These are phyloP conservation scores for Acleris holmiana DNA, from an alignment of 2,888 invertebrate genomes.

Conservation along the genomic window DNA sequence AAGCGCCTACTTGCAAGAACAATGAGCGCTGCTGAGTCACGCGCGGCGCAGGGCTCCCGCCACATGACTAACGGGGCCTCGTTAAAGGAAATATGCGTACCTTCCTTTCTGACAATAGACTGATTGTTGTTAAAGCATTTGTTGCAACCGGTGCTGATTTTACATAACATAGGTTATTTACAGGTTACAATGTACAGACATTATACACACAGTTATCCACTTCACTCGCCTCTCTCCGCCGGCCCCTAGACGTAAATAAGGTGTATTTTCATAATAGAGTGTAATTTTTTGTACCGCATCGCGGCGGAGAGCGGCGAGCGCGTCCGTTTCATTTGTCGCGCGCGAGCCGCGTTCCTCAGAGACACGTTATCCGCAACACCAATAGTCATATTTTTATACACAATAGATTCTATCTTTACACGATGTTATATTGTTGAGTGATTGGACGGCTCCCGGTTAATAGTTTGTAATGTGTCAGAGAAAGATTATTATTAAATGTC, in stretches of 20 bases:
- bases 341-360: conserved; percentile 54
- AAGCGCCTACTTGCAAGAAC: conserved; percentile 28
- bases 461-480: conserved; percentile 76
- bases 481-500: conserved; percentile 58
- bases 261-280: conserved; percentile 78
- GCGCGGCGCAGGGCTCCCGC: conserved; percentile 45
- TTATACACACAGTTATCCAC: conserved; percentile 77
- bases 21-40: conserved; percentile 37
- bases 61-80: conserved; percentile 63
- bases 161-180: conserved; percentile 81
- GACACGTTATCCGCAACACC: conserved; percentile 58
- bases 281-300: conserved; percentile 70
- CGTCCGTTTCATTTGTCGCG: conserved; percentile 71
- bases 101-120: conserved; percentile 84
- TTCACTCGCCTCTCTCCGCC: conserved; percentile 59
- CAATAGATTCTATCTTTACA: conserved; percentile 82
- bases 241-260: conserved; percentile 57
- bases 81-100: conserved; percentile 65
- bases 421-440: conserved; percentile 82
- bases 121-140: conserved; percentile 82
- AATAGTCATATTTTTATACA: conserved; percentile 84
- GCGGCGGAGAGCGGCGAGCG: conserved; percentile 61
- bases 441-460: conserved; percentile 81
- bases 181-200: conserved; percentile 78
- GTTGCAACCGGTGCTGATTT: conserved; percentile 84